These are phyloP conservation scores for Nudaria mundana DNA, from an alignment of 2,888 invertebrate genomes.

Conservation along the genomic window DNA sequence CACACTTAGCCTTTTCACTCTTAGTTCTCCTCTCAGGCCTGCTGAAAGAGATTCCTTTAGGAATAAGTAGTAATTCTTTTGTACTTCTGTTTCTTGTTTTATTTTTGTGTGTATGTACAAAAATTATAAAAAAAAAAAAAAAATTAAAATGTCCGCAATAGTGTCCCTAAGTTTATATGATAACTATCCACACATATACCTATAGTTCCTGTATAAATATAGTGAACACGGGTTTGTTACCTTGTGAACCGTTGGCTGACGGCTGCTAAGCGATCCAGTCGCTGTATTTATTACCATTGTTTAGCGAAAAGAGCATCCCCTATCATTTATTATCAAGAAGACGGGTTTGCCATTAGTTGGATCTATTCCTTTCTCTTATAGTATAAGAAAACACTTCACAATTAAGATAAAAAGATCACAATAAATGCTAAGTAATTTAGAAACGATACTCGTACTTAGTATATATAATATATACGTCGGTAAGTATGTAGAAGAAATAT, in stretches of 20 bases:
- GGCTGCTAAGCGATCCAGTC: conserved; percentile 67
- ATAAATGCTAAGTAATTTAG: too few relatives aligned
- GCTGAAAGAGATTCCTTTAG: too few relatives aligned
- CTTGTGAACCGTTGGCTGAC: conserved; percentile 38
- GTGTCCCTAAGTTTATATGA: conserved; percentile 20
- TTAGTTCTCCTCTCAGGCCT: too few relatives aligned
- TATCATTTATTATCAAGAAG: conserved; percentile 70
- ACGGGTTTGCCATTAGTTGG: conserved; percentile 44
- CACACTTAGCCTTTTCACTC: too few relatives aligned
- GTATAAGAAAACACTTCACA: neutral
- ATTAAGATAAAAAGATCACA: neutral
- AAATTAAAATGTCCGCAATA: conserved; percentile 6
- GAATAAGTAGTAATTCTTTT: too few relatives aligned
- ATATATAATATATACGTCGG: too few relatives aligned
- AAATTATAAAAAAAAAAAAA: neutral
- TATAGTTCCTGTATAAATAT: conserved; percentile 29
- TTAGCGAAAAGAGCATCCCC: conserved; percentile 72
- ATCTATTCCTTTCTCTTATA: conserved; percentile 16
- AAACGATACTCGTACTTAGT: too few relatives aligned
- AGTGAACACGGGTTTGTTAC: conserved; percentile 27
- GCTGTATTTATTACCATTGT: conserved; percentile 80
- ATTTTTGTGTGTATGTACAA: too few relatives aligned
- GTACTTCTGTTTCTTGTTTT: too few relatives aligned
- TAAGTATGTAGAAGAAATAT: neutral
- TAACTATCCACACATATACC: conserved; percentile 38